phyloP scores from a whole-genome alignment of 2,113 vertebrate species.

The Panthera leo region DNA sequence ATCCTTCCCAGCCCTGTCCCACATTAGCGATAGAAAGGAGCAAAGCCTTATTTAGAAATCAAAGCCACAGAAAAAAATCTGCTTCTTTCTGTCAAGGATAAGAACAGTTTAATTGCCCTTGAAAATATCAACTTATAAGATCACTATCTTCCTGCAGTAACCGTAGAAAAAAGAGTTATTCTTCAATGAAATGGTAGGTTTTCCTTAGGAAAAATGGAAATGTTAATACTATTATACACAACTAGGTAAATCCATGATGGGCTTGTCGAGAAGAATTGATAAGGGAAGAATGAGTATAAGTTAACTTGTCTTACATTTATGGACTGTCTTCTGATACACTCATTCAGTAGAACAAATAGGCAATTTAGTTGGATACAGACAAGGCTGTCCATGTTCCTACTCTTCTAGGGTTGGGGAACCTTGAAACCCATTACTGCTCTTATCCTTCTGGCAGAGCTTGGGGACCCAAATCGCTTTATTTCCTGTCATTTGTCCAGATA shows the following conservation, averaged over 20 bases:
- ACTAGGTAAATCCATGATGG: slow-evolving; percentile 62
- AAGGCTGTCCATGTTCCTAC: background rate
- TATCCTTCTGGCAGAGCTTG: background rate
- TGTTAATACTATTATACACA: slow-evolving; percentile 44
- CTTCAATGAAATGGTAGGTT: slow-evolving; percentile 62
- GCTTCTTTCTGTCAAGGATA: slow-evolving; percentile 1
- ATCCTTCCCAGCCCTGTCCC: slow-evolving; percentile 27
- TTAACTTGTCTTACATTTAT: slow-evolving; percentile 65
- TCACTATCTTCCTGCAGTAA: slow-evolving; percentile 51
- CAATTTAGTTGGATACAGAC: background rate
- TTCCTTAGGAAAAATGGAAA: slow-evolving; percentile 62
- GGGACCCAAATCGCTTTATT: background rate
- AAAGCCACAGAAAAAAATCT: background rate
- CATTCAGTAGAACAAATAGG: background rate
- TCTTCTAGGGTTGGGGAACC: background rate
- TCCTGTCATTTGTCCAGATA: background rate
- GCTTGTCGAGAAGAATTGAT: slow-evolving; percentile 41
- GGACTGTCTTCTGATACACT: slow-evolving; percentile 55
- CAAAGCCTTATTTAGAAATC: slow-evolving; percentile 44
- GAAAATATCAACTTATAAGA: slow-evolving; percentile 57
- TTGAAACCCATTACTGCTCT: background rate
- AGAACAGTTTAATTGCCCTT: slow-evolving; percentile 60
- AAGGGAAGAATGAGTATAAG: slow-evolving; percentile 17
- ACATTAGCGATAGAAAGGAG: background rate
- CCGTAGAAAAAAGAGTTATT: slow-evolving; percentile 56